Evolutionary conservation across 2,797 vertebrate species (phyloP).

Genomic region (Chromis chromis): DNA sequence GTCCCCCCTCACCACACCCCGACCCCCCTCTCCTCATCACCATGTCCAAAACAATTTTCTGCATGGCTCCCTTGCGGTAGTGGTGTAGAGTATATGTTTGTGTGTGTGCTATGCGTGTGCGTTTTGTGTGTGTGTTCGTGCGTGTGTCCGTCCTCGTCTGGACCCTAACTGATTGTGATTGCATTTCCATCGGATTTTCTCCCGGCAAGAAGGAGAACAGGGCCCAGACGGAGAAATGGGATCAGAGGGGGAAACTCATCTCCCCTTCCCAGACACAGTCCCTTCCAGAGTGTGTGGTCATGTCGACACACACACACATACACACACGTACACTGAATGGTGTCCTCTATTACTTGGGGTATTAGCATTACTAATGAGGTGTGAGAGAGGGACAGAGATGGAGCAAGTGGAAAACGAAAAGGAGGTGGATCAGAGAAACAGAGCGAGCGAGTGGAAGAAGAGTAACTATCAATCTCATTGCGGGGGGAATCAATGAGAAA

Average conservation of each 20-base stretch:
- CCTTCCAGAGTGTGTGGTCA: slow-evolving; percentile 58
- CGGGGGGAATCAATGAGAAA: slow-evolving; percentile 39
- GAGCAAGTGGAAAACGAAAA: slow-evolving; percentile 63
- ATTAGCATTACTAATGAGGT: slow-evolving; percentile 83
- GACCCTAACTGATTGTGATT: slow-evolving; percentile 84
- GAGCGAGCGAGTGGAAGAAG: slow-evolving; percentile 39
- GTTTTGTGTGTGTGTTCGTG: slow-evolving; percentile 38
- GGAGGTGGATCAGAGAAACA: slow-evolving; percentile 65
- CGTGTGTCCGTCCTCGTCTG: slow-evolving; percentile 64
- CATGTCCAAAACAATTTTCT: slow-evolving; percentile 88
- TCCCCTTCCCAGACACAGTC: slow-evolving; percentile 74
- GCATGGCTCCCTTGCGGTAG: slow-evolving; percentile 82
- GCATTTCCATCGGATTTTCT: slow-evolving; percentile 82
- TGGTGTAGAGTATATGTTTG: slow-evolving; percentile 54
- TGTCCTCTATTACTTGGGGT: slow-evolving; percentile 80
- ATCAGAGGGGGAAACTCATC: slow-evolving; percentile 80
- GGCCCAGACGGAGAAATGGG: slow-evolving; percentile 74
- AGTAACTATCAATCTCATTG: slow-evolving; percentile 60
- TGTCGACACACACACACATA: slow-evolving; percentile 35
- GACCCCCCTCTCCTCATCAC: slow-evolving; percentile 75
- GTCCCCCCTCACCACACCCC: slow-evolving; percentile 60
- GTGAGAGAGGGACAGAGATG: slow-evolving; percentile 75
- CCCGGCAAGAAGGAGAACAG: slow-evolving; percentile 62
- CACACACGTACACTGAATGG: slow-evolving; percentile 54
- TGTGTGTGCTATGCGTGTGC: slow-evolving; percentile 34